A percentile compares a stretch with the other conserved stretches of the same genome.
phyloP scores from a whole-genome alignment of 1,140 invertebrate species.

The Patella vulgata region DNA sequence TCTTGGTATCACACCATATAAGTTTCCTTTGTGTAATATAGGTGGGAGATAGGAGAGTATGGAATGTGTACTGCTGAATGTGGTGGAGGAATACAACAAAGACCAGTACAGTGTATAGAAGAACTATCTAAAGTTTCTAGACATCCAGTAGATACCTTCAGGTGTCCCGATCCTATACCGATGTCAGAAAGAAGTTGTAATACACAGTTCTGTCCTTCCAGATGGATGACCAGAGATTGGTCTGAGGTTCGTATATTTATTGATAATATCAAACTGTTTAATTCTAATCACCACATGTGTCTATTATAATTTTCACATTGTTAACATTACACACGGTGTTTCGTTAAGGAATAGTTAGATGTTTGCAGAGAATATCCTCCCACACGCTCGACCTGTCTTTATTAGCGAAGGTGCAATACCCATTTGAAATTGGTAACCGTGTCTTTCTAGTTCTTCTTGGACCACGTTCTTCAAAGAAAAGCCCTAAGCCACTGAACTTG shows the following conservation, averaged over 20 bases:
- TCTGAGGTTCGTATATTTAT: conserved; percentile 18
- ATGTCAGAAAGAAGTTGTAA: conserved; percentile 38
- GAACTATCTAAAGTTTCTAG: conserved; percentile 87
- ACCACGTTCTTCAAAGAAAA: no score
- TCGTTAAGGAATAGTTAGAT: no score
- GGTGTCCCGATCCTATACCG: conserved; percentile 41
- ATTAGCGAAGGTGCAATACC: no score
- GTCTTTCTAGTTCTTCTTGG: no score
- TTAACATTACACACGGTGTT: no score
- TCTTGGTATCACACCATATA: background rate
- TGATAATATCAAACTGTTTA: no score
- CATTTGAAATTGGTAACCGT: no score
- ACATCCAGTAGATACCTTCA: conserved; percentile 15
- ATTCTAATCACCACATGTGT: no score
- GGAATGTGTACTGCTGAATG: conserved; percentile 88
- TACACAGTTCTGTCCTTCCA: conserved; percentile 37
- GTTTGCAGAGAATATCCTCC: no score
- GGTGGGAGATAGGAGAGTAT: conserved; percentile 89
- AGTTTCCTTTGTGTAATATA: conserved; percentile 65
- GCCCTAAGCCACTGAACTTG: no score
- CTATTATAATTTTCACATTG: no score
- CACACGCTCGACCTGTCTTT: no score
- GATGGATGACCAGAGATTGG: conserved; percentile 40
- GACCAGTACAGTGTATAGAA: conserved; percentile 87
- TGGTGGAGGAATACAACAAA: conserved; percentile 87